Evolutionary conservation across 2,888 invertebrate genomes (phyloP), one percentile per base, ranked within the genome.

Genomic region (Troides aeacus): DNA sequence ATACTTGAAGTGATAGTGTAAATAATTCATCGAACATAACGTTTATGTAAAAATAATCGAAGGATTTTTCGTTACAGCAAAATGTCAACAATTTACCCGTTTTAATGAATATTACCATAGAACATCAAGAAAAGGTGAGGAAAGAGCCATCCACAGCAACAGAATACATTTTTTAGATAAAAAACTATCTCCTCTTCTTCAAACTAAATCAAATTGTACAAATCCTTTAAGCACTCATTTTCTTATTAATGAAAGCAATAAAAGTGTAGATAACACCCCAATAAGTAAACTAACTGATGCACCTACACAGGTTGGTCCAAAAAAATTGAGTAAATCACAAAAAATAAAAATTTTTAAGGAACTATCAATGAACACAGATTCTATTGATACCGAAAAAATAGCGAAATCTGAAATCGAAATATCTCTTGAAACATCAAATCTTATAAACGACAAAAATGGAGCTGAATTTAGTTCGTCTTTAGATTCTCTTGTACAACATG

Each of bases 81-180:
- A 70, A 78, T 74, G 71, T 17, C 80, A 72, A 68, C 75, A 76
- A 50, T 69, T 69, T 57, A 74, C 71, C 21, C 71, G 60, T 59
- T 68, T 23, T 24, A 75, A 78, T 72, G 81, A 80, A 74, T 84
- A 83, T 71, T 81, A 81, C 18, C 75, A 79, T 46, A 88, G 84
- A 65, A 85, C 83, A 18, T 85, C 86, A 3, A 85, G 88, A 0
- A 89, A 89, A 79, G 87, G 87, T 71, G 81, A 88, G 0, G 88
- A 87, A 42, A 84, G 83, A 36, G 63, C 76, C 50, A 50, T 78
- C 23, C 82, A 84, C 50, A 71, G 75, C 30, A 78, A 76, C 21
- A 76, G 74, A 12, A 78, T 76, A 56, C 73, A 75, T 56, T 74
- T 80, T 0, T 70, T 88, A 12, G 83, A 76, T 42, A 79, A 83